Evolutionary conservation across 2,113 vertebrate species (phyloP), one percentile per base, ranked within the genome.

Genomic region (Rhinopomastus cyanomelas): DNA sequence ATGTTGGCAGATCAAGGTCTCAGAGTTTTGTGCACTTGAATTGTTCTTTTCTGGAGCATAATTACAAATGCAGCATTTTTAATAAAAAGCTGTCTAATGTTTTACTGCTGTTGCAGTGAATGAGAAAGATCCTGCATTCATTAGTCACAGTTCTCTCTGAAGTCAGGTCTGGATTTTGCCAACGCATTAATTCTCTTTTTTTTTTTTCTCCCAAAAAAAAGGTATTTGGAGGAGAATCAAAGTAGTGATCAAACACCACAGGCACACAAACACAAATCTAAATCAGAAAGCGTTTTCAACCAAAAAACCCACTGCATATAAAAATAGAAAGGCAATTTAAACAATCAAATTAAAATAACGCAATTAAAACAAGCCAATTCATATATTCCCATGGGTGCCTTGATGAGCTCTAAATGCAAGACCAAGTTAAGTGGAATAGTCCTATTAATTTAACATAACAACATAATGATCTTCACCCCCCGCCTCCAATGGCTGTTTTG

Each of bases 311-410:
- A 21, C 12, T 34, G 64, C 67, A 81, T 66, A 49, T 93, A 78
- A 84, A 84, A 88, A 39, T 1, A 66, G 81, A 94, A 69, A 72
- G 32, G 42, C 79, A 80, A 88, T 93, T 94, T 66, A 88, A 93
- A 95, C 78, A 89, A 82, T 89, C 68, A 79, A 81, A 91, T 93
- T 87, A 91, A 93, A 42, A 95, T 93, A 94, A 90, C 37, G 51
- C 85, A 93, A 95, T 90, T 95, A 92, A 89, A 93, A 86, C 57
- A 75, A 91, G 75, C 80, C 66, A 84, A 87, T 88, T 93, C 64
- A 52, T 48, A 25, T 46, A 56, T 60, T 87, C 90, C 67, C 74
- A 53, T 12, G 71, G 27, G 88, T 37, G 26, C 46, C 67, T 52
- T 88, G 61, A 94, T 34, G 51, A 87, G 87, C 23, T 88, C 66